Evolutionary conservation across 2,113 vertebrate genomes (phyloP), one percentile per base, ranked within the genome.

Genomic region (Clarias gariepinus): DNA sequence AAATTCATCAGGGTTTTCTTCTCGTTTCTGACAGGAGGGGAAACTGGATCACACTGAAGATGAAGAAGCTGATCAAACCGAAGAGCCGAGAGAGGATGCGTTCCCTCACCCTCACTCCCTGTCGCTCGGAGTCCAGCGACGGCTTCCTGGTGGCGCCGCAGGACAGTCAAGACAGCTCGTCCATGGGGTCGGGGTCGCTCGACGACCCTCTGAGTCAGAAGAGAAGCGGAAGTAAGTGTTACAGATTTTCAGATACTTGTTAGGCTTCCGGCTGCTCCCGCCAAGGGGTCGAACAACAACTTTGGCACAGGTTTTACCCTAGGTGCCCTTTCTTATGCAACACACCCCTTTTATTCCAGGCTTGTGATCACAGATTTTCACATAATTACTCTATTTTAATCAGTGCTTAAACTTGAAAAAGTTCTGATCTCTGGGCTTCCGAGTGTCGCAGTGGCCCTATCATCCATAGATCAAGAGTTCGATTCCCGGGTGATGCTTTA

Each of bases 21-120:
- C 9, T 60, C 5, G 80, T 69, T 64, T 74, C 61, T 47, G 28
- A 84, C 90, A 99, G 98, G 90, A 97, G 98, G 85, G 97, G 97
- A 81, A 99, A 99, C 95, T 99, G 98, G 98, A 99, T 99, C 94
- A 95, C 98, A 21, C 92, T 98, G 91, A 99, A 98, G 95, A 99
- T 99, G 98, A 98, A 91, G 93, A 99, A 99, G 91, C 91, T 99
- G 91, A 99, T 99, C 90, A 99, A 98, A 89, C 97, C 97, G 0
- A 99, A 98, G 94, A 97, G 96, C 90, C 95, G 97, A 0, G 97
- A 99, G 88, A 96, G 97, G 80, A 95, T 97, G 93, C 98, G 97
- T 77, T 98, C 98, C 0, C 93, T 97, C 88, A 96, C 96, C 0
- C 92, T 97, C 86, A 97, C 97, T 0, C 97, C 98, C 7, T 96